Conservation (phyloP, 1,140 invertebrate species). For the Eriocheir sinensis region DNA sequence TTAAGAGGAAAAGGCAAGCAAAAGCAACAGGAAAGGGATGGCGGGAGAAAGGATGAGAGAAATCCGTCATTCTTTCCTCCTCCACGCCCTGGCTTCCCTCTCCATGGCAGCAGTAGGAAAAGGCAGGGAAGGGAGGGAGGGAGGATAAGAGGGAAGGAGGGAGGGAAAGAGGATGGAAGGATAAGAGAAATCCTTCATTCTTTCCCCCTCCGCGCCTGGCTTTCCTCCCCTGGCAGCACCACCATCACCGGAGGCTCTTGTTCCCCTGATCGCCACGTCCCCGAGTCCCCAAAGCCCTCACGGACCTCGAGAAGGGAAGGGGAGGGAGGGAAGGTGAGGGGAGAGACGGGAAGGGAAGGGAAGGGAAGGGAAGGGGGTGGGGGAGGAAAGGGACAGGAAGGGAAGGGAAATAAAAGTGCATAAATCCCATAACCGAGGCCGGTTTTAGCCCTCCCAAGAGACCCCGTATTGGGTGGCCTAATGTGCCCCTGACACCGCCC, state of each 20-base stretch:
- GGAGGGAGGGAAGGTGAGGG: constrained; percentile 29
- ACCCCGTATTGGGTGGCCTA: constrained; percentile 46
- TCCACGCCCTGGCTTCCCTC: too few relatives aligned
- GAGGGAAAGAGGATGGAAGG: background rate
- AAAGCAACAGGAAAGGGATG: background rate
- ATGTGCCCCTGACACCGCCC: constrained; percentile 18
- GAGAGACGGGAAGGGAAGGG: constrained; percentile 9
- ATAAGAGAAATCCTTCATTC: background rate
- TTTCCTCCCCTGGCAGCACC: background rate
- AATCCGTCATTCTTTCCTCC: too few relatives aligned
- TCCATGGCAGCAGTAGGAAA: background rate
- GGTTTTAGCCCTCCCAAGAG: constrained; percentile 16
- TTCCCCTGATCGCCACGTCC: background rate
- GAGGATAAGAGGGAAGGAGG: background rate
- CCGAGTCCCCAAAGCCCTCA: background rate
- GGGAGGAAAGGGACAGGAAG: constrained; percentile 16
- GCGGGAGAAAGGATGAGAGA: background rate
- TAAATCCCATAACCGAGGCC: constrained; percentile 34
- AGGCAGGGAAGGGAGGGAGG: background rate
- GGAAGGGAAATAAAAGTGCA: constrained; percentile 44
- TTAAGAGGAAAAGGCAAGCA: background rate
- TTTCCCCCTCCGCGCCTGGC: constrained; percentile 13
- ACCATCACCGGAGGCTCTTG: background rate
- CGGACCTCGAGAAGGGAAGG: background rate
- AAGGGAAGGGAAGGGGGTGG: background rate